phyloP scores from a whole-genome alignment of 2,113 vertebrate genomes.

The Oenanthe oenanthe region DNA sequence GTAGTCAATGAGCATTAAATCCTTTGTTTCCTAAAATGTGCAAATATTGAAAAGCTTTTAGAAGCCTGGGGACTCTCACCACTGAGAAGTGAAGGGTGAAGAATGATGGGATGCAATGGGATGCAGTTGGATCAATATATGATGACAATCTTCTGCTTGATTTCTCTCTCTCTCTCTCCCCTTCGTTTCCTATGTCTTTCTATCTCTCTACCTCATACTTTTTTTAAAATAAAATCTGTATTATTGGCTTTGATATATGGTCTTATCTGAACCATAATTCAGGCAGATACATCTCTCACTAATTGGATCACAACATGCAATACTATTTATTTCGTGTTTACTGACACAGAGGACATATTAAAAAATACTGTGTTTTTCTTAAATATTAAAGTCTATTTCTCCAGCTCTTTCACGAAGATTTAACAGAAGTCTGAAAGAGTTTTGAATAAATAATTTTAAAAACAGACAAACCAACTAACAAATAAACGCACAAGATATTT shows the following conservation, averaged over 20 bases:
- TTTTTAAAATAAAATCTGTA: not conserved
- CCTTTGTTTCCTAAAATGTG: not conserved
- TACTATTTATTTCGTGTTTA: not conserved
- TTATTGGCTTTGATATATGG: not conserved
- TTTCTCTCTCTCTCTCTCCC: not conserved
- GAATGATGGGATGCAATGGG: too few relatives aligned
- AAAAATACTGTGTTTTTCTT: not conserved
- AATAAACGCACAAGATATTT: not conserved
- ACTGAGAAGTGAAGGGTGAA: not conserved
- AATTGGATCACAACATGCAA: not conserved
- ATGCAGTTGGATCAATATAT: not conserved
- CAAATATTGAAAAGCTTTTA: not conserved
- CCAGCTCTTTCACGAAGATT: not conserved
- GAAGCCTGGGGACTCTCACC: not conserved
- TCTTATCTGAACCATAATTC: not conserved
- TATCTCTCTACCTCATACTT: not conserved
- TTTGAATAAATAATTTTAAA: not conserved
- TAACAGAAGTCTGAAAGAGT: not conserved
- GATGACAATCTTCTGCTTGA: not conserved
- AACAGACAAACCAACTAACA: not conserved
- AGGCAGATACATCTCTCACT: not conserved
- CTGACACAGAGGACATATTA: not conserved
- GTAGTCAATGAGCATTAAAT: not conserved
- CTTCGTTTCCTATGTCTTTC: not conserved
- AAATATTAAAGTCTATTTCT: not conserved